A percentile compares a stretch with the other conserved stretches of the same genome.
These are phyloP conservation scores for Babyrousa celebensis DNA, from an alignment of 2,797 vertebrate genomes.

Conservation along the genomic window DNA sequence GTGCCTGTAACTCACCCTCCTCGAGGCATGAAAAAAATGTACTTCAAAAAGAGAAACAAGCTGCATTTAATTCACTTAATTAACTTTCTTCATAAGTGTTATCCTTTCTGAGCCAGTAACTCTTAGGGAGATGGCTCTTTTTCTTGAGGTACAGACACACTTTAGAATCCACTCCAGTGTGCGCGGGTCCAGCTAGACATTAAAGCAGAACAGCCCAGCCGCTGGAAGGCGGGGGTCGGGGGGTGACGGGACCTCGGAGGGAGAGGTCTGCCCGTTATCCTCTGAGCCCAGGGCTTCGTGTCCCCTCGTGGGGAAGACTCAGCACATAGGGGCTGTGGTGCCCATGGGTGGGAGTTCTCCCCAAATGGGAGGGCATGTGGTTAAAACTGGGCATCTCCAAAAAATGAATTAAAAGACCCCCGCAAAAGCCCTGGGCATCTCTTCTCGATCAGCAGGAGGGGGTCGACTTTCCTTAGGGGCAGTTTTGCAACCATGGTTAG, in stretches of 20 bases:
- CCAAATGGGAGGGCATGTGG: neutral
- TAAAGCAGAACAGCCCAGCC: neutral
- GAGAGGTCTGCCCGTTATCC: neutral
- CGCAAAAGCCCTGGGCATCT: neutral
- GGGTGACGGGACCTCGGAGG: neutral
- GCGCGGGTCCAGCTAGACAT: neutral
- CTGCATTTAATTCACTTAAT: conserved; percentile 85
- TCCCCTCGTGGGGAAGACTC: neutral
- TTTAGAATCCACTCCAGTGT: neutral
- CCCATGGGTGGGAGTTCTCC: neutral
- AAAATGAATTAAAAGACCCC: too few relatives aligned
- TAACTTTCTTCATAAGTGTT: conserved; percentile 83
- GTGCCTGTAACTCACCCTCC: conserved; percentile 87
- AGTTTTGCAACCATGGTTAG: neutral
- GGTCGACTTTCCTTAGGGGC: neutral
- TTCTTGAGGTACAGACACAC: neutral
- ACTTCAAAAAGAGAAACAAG: conserved; percentile 87
- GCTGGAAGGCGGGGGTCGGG: neutral
- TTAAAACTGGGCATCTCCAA: neutral
- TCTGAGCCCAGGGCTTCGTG: neutral
- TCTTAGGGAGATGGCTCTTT: conserved; percentile 59
- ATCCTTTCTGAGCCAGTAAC: conserved; percentile 80
- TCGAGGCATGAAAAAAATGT: conserved; percentile 81
- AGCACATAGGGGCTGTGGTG: fast-evolving
- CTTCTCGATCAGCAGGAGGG: neutral